Conservation (phyloP, 2,888 invertebrate genomes). For the Bimastos eiseni region DNA sequence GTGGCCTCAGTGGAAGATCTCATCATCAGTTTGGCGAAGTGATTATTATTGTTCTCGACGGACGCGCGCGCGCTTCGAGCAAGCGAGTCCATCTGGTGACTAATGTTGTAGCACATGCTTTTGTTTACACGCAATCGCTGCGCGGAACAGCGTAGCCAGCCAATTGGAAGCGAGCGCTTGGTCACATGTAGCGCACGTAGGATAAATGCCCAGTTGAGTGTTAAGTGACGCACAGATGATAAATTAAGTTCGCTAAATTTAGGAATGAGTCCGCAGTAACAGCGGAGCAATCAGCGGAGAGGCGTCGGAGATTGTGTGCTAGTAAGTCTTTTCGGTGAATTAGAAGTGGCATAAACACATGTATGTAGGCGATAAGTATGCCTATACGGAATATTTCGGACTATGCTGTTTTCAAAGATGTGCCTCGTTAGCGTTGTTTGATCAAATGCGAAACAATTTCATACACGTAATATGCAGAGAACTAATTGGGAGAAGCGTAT, state of each 20-base stretch:
- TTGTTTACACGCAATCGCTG: slow-evolving; percentile 13
- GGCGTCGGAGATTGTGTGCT: background rate
- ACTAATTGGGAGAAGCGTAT: background rate
- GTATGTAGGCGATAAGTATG: background rate
- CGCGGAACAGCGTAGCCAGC: background rate
- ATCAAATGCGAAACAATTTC: background rate
- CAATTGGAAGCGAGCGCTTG: slow-evolving; percentile 13
- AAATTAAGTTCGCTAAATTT: slow-evolving; percentile 13
- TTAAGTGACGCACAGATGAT: slow-evolving; percentile 13
- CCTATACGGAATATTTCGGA: background rate
- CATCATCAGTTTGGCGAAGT: slow-evolving; percentile 1
- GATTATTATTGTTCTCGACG: slow-evolving; percentile 13
- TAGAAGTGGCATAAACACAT: background rate
- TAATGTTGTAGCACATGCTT: slow-evolving; percentile 13
- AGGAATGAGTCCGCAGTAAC: background rate
- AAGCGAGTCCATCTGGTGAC: background rate
- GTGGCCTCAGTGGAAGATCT: slow-evolving; percentile 13
- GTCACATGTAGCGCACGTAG: background rate
- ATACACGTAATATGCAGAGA: background rate
- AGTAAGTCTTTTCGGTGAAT: background rate
- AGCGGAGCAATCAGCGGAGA: background rate
- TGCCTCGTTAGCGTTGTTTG: background rate
- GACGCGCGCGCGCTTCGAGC: background rate
- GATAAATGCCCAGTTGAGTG: slow-evolving; percentile 4
- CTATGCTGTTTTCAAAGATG: background rate